phyloP scores from a whole-genome alignment of 2,113 vertebrate genomes.

The western clawed frog (Xenopus tropicalis) region UCB_Xtro_10.0 CM004448.2:87531501-87532000 shows the following conservation, averaged over 20 bases:
- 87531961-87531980: too few relatives aligned
- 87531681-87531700: conserved; percentile 11
- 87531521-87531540: neutral
- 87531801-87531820: too few relatives aligned
- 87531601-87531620: conserved; percentile 7
- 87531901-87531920: too few relatives aligned
- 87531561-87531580: neutral
- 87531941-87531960: too few relatives aligned
- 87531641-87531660: conserved; percentile 25
- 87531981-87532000: too few relatives aligned
- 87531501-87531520: neutral
- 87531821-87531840: too few relatives aligned
- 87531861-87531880: too few relatives aligned
- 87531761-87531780: too few relatives aligned
- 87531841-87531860: too few relatives aligned
- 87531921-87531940: too few relatives aligned
- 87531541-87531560: neutral
- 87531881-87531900: too few relatives aligned
- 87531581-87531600: conserved; percentile 15
- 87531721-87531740: conserved; percentile 6
- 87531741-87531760: neutral
- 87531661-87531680: conserved; percentile 14
- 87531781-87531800: too few relatives aligned
- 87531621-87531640: conserved; percentile 15
- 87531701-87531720: conserved; percentile 12